Conservation (phyloP, 2,888 invertebrate species). For the Strigamia crassipes region DNA sequence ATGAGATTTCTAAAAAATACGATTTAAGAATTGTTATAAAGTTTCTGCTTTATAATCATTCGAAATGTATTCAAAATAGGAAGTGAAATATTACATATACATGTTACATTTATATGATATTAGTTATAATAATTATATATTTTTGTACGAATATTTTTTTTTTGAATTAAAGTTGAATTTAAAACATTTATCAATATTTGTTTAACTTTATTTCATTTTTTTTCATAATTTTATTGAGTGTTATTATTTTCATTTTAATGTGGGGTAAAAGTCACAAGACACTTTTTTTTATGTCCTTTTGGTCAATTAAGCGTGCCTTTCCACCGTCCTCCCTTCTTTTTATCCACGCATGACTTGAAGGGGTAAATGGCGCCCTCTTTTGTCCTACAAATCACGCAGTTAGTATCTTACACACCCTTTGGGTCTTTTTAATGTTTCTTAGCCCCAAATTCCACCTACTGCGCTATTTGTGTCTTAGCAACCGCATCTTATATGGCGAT, state of each 20-base stretch:
- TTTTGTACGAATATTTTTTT: too few relatives aligned
- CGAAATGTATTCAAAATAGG: too few relatives aligned
- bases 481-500: conserved; percentile 25
- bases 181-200: too few relatives aligned
- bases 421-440: conserved; percentile 1
- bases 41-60: too few relatives aligned
- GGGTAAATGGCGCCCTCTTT: conserved; percentile 14
- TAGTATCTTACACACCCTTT: conserved; percentile 25
- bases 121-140: too few relatives aligned
- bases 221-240: neutral
- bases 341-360: conserved; percentile 32
- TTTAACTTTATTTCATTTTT: too few relatives aligned
- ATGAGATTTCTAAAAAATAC: too few relatives aligned
- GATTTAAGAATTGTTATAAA: too few relatives aligned
- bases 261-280: neutral
- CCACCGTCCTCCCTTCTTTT: neutral
- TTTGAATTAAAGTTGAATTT: too few relatives aligned
- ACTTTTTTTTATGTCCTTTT: neutral
- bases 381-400: conserved; percentile 37
- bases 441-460: neutral
- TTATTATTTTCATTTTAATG: neutral
- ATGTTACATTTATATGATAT: too few relatives aligned
- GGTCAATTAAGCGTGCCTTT: conserved; percentile 26
- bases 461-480: neutral
- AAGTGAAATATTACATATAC: too few relatives aligned